These are phyloP conservation scores for Neoitamus cyanurus DNA, from an alignment of 2,888 invertebrate genomes.

Conservation along the genomic window DNA sequence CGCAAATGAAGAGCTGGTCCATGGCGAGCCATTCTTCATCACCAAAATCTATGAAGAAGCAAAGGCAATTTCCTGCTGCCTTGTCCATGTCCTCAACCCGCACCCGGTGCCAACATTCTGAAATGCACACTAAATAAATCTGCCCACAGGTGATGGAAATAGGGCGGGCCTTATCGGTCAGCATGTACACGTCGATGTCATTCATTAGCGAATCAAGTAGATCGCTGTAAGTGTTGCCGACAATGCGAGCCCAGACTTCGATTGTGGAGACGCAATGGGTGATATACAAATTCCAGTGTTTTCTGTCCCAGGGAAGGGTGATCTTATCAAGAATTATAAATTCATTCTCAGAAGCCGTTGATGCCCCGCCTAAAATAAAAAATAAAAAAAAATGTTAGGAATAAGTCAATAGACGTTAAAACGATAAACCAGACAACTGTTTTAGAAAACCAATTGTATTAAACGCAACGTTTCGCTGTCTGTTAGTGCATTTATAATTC, in stretches of 20 bases:
- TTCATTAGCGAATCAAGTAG: slow-evolving; percentile 68
- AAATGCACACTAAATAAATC: slow-evolving; percentile 65
- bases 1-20: slow-evolving; percentile 71
- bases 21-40: slow-evolving; percentile 72
- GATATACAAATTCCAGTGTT: slow-evolving; percentile 71
- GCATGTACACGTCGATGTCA: slow-evolving; percentile 68
- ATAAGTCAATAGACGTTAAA: too few relatives aligned
- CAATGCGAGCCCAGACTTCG: slow-evolving; percentile 76
- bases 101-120: slow-evolving; percentile 71
- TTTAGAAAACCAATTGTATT: too few relatives aligned
- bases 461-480: too few relatives aligned
- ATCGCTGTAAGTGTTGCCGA: slow-evolving; percentile 73
- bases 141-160: slow-evolving; percentile 57
- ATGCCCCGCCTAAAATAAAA: slow-evolving; percentile 43
- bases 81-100: slow-evolving; percentile 68
- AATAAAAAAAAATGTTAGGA: not conserved
- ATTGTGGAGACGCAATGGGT: slow-evolving; percentile 72
- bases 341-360: slow-evolving; percentile 42
- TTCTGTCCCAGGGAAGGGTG: slow-evolving; percentile 58
- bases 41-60: slow-evolving; percentile 81
- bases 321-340: slow-evolving; percentile 55
- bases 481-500: too few relatives aligned
- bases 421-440: too few relatives aligned
- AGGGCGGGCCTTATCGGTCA: slow-evolving; percentile 57
- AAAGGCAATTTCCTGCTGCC: slow-evolving; percentile 67